Percentiles rank a stretch among this genome's conserved stretches.
Conservation (phyloP, 2,888 invertebrate species). For the Drosophila bunnanda region DNA sequence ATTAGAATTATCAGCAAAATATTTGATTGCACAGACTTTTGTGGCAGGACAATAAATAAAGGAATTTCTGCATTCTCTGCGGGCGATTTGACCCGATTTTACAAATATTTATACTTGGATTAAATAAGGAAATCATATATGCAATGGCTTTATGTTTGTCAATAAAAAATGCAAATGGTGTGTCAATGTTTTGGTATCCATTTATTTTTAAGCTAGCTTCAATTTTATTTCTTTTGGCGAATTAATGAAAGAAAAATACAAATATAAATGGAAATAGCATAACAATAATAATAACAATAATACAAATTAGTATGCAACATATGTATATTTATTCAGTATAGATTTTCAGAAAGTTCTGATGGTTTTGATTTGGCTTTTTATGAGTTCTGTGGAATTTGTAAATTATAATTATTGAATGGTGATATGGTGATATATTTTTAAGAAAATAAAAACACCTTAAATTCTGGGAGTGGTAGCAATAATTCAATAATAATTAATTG, state of each 20-base stretch:
- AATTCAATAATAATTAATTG: not conserved
- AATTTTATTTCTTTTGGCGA: not conserved
- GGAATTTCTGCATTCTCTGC: slow-evolving; percentile 3
- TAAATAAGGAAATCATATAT: not conserved
- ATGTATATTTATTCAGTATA: not conserved
- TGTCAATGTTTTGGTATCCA: not conserved
- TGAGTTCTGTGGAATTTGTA: no score
- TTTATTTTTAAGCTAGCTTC: not conserved
- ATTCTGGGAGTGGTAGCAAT: not conserved
- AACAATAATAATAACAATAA: slow-evolving; percentile 1
- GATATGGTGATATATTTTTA: not conserved
- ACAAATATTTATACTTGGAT: not conserved
- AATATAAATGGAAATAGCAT: not conserved
- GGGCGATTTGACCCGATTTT: not conserved
- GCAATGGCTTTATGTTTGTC: slow-evolving; percentile 5
- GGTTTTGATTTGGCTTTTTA: not conserved
- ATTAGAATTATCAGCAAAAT: slow-evolving; percentile 10
- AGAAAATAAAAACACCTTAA: not conserved
- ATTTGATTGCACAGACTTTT: slow-evolving; percentile 6
- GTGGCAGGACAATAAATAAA: slow-evolving; percentile 8
- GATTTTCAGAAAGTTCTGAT: not conserved
- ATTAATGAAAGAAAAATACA: not conserved
- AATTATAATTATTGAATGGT: no score
- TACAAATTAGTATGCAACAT: slow-evolving; percentile 5
- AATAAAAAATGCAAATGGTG: not conserved